phyloP scores from a whole-genome alignment of 2,113 vertebrate species.

The Muntiacus muntjak region DNA sequence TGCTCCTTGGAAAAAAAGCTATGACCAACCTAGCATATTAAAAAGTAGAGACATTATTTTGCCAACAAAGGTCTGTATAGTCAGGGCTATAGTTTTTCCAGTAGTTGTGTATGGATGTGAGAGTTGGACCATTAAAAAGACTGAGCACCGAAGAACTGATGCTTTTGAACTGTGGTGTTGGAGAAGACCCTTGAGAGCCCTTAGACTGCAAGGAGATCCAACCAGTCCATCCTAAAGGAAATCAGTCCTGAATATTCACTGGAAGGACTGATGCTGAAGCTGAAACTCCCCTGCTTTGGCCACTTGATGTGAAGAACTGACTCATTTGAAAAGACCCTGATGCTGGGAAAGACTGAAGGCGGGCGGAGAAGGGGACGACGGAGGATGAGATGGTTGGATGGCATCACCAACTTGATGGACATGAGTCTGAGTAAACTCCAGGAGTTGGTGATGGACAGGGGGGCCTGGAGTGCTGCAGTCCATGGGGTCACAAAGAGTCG shows the following conservation, averaged over 20 bases:
- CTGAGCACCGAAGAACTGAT: background rate
- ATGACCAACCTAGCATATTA: too few relatives aligned
- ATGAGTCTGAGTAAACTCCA: background rate
- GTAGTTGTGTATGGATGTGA: background rate
- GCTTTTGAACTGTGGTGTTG: background rate
- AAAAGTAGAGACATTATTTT: too few relatives aligned
- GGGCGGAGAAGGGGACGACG: background rate
- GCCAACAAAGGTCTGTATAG: too few relatives aligned
- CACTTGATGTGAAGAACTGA: background rate
- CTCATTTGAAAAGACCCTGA: background rate
- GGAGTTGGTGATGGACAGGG: background rate
- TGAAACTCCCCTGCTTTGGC: background rate
- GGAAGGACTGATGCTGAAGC: background rate
- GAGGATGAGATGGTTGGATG: background rate
- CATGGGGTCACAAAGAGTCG: background rate
- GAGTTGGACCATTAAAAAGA: background rate
- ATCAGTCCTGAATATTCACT: background rate
- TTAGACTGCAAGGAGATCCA: background rate
- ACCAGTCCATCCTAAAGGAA: background rate
- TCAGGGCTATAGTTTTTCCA: too few relatives aligned
- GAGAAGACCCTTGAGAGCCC: background rate
- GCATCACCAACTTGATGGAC: background rate
- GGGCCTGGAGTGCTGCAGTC: background rate
- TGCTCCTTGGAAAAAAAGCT: too few relatives aligned
- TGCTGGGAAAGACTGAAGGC: background rate